Base-by-base conservation (phyloP, 2,113 vertebrate genomes). In the Piprites chloris region DNA sequence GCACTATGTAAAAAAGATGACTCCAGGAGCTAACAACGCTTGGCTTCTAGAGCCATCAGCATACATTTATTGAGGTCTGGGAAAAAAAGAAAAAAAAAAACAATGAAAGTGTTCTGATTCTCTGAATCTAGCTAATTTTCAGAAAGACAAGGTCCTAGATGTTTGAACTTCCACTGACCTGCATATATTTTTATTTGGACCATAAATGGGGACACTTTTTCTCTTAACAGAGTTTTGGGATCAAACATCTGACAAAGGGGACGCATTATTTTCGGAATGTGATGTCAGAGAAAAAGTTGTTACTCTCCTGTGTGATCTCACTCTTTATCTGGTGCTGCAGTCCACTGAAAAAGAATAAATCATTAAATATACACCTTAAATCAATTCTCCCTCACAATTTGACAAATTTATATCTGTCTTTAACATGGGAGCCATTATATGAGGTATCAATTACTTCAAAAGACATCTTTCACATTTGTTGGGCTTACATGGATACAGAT, bases 381-480 rank as follows among this genome's bases (percentile, higher is more conserved):
- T 95, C 96, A 97, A 87, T 95, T 95, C 83, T 90, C 73, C 10
- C 63, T 95, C 77, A 62, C 80, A 95, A 63, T 90, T 56, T 96
- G 93, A 96, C 85, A 98, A 97, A 96, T 97, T 97, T 97, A 94
- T 95, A 85, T 90, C 94, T 97, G 82, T 89, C 88, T 93, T 96
- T 97, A 96, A 93, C 85, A 72, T 55, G 89, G 73, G 85, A 82
- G 26, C 49, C 84, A 80, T 96, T 96, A 89, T 79, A 63, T 66
- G 92, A 96, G 87, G 86, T 96, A 94, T 95, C 96, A 96, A 91
- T 97, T 98, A 96, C 96, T 95, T 96, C 91, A 87, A 62, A 97
- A 90, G 92, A 47, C 58, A 85, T 95, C 86, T 96, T 93, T 90
- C 92, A 96, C 37, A 50, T 96, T 96, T 95, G 78, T 78, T 88